Conservation (phyloP, 2,888 invertebrate genomes). For the Mantis religiosa region DNA sequence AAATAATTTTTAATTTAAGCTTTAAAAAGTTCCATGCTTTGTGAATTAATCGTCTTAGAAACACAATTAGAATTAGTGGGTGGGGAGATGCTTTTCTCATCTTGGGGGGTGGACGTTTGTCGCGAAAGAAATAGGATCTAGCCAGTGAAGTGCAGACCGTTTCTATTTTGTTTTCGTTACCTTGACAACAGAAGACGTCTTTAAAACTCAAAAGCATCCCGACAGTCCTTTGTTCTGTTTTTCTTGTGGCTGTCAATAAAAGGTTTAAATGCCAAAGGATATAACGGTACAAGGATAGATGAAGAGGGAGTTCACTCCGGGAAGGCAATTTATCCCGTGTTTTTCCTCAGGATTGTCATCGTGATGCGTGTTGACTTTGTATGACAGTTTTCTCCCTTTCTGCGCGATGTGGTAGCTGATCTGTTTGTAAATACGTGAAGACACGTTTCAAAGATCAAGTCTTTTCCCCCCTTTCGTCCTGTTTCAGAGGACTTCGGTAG, state of each 20-base stretch:
- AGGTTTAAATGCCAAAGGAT: background rate
- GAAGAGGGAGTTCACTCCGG: background rate
- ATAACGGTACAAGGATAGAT: background rate
- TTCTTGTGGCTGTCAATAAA: background rate
- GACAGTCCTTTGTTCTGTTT: background rate
- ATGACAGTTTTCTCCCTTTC: background rate
- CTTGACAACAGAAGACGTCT: background rate
- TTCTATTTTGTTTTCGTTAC: background rate
- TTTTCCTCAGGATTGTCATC: background rate
- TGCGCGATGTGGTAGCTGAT: background rate
- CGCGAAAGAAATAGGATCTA: background rate
- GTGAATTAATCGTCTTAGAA: no score
- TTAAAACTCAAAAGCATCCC: background rate
- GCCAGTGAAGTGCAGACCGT: background rate
- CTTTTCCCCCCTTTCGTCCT: background rate
- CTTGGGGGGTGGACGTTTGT: no score
- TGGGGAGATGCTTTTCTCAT: no score
- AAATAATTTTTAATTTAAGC: no score
- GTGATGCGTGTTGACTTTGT: background rate
- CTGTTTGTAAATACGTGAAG: background rate
- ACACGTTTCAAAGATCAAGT: background rate
- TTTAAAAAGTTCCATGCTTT: no score
- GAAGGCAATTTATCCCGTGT: background rate
- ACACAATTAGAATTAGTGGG: no score
- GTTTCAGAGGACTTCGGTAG: background rate